Conservation (phyloP, 2,113 vertebrate species). For the Lynx canadensis region DNA sequence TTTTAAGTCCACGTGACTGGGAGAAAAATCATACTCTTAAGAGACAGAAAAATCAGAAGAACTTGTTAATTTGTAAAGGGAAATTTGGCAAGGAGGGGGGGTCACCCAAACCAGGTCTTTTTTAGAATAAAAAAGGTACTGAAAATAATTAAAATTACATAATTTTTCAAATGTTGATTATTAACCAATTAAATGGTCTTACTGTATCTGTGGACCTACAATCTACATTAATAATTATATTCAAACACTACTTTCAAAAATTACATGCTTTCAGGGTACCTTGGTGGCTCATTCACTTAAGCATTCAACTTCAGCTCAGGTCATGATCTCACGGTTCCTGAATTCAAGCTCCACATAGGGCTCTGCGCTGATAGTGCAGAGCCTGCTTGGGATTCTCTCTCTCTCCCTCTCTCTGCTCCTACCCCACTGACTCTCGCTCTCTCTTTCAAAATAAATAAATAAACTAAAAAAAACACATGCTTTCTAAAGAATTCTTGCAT, state of each 20-base stretch:
- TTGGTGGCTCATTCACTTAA: too few relatives aligned
- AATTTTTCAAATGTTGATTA: conserved; percentile 23
- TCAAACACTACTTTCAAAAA: background rate
- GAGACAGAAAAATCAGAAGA: conserved; percentile 19
- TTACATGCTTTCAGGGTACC: background rate
- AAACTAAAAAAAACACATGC: background rate
- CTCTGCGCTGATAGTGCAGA: too few relatives aligned
- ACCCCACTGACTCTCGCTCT: too few relatives aligned
- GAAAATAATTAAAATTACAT: background rate
- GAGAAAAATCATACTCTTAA: background rate
- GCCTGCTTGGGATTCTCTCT: too few relatives aligned
- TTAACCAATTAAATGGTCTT: background rate
- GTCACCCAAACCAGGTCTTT: background rate
- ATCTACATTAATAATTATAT: background rate
- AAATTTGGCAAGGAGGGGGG: background rate
- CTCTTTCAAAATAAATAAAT: too few relatives aligned
- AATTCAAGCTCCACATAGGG: too few relatives aligned
- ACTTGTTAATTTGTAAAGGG: background rate
- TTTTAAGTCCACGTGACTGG: background rate
- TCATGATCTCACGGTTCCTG: too few relatives aligned
- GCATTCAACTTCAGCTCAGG: too few relatives aligned
- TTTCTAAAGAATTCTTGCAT: background rate
- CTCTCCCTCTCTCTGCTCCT: too few relatives aligned
- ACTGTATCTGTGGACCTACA: background rate
- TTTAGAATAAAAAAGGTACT: background rate